Conservation (phyloP, 2,113 vertebrate genomes). For the Ahaetulla prasina region DNA sequence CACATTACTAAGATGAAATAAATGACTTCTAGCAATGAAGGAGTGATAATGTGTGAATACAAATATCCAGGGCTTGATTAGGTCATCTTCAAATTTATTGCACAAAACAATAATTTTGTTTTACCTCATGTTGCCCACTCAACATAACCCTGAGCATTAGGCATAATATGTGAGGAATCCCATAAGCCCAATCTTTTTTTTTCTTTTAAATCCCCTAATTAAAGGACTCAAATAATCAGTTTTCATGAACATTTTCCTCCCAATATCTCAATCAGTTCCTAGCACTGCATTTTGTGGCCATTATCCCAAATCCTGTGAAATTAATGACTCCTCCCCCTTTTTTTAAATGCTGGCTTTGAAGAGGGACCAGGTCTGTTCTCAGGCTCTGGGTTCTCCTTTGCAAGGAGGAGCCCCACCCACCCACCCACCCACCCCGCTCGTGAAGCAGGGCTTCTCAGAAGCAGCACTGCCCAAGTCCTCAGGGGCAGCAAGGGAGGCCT, state of each 20-base stretch:
- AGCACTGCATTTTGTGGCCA: not conserved
- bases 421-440: too few relatives aligned
- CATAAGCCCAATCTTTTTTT: not conserved
- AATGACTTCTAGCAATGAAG: slow-evolving; percentile 69
- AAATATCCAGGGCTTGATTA: slow-evolving; percentile 69
- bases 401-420: not conserved
- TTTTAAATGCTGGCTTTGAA: not conserved
- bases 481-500: not conserved
- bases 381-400: not conserved
- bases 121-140: slow-evolving; percentile 52
- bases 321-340: not conserved
- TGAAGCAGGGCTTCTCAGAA: not conserved
- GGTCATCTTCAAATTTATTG: slow-evolving; percentile 66
- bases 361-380: not conserved
- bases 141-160: slow-evolving; percentile 33
- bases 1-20: slow-evolving; percentile 72
- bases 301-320: not conserved
- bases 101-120: slow-evolving; percentile 62
- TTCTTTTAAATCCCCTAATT: slow-evolving; percentile 1
- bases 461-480: too few relatives aligned
- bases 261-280: not conserved
- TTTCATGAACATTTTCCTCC: not conserved
- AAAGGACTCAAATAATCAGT: slow-evolving; percentile 38
- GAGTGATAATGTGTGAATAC: slow-evolving; percentile 65
- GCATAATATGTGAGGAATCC: not conserved